Evolutionary conservation across 1,140 invertebrate genomes (phyloP).

Genomic region (Zaprionus africanus): DNA sequence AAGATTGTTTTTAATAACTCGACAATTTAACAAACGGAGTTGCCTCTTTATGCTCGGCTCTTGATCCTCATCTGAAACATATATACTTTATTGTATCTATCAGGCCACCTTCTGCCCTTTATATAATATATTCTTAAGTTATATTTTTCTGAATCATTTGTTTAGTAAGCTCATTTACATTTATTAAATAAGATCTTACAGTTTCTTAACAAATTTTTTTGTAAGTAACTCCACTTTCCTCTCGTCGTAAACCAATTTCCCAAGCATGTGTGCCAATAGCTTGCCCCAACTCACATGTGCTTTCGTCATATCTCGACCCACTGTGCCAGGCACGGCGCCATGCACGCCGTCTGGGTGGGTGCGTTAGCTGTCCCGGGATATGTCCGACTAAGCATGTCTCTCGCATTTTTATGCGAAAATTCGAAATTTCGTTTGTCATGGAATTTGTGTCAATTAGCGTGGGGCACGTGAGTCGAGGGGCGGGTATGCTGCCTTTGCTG

Average conservation of each 20-base stretch:
- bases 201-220: background rate
- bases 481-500: conserved; percentile 2
- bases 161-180: too few species aligned
- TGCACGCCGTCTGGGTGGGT: conserved; percentile 43
- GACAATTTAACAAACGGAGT: too few species aligned
- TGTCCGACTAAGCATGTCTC: conserved; percentile 42
- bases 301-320: conserved; percentile 1
- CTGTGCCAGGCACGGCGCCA: conserved; percentile 33
- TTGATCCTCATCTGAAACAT: too few species aligned
- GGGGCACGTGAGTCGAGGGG: conserved; percentile 54
- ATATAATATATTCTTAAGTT: too few species aligned
- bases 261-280: background rate
- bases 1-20: too few species aligned
- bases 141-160: too few species aligned
- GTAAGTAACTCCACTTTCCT: background rate
- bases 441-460: conserved; percentile 78
- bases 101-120: too few species aligned
- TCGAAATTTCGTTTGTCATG: conserved; percentile 64
- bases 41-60: too few species aligned
- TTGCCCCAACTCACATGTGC: background rate
- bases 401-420: conserved; percentile 47
- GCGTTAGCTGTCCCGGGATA: conserved; percentile 46
- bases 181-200: background rate
- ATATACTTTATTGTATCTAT: too few species aligned
- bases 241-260: background rate